Evolutionary conservation across 1,140 invertebrate genomes (phyloP).

Genomic region (Pentalonia nigronervosa): DNA sequence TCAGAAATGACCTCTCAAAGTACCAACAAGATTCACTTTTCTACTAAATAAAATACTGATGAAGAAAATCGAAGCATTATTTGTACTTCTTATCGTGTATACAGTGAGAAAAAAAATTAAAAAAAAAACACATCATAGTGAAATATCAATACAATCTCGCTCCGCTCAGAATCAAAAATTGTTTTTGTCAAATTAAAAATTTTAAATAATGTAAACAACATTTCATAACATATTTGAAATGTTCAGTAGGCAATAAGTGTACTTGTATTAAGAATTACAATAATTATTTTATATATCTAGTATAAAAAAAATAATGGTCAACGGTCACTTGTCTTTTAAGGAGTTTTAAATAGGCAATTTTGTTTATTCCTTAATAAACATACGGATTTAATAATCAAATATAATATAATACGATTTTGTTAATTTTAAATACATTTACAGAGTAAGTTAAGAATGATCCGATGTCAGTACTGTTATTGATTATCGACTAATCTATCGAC

Average conservation of each 20-base stretch:
- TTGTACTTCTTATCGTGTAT: too few species aligned
- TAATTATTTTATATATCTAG: background rate
- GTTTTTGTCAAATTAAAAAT: background rate
- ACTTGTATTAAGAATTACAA: background rate
- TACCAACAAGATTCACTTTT: too few species aligned
- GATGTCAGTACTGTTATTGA: background rate
- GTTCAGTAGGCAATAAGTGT: background rate
- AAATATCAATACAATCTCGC: too few species aligned
- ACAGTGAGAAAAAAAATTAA: too few species aligned
- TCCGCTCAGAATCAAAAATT: too few species aligned
- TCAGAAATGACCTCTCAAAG: too few species aligned
- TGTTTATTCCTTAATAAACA: background rate
- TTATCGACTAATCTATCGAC: background rate
- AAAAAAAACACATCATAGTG: too few species aligned
- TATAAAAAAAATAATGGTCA: background rate
- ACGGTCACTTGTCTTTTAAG: background rate
- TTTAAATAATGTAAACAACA: background rate
- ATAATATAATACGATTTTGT: background rate
- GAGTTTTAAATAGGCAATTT: background rate
- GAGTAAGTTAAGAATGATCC: background rate
- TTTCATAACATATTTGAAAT: background rate
- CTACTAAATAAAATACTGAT: too few species aligned
- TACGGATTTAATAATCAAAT: background rate
- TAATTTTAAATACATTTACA: background rate
- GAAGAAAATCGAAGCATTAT: too few species aligned